Evolutionary conservation across 2,113 vertebrate species (phyloP).

Genomic region (Euleptes europaea): DNA sequence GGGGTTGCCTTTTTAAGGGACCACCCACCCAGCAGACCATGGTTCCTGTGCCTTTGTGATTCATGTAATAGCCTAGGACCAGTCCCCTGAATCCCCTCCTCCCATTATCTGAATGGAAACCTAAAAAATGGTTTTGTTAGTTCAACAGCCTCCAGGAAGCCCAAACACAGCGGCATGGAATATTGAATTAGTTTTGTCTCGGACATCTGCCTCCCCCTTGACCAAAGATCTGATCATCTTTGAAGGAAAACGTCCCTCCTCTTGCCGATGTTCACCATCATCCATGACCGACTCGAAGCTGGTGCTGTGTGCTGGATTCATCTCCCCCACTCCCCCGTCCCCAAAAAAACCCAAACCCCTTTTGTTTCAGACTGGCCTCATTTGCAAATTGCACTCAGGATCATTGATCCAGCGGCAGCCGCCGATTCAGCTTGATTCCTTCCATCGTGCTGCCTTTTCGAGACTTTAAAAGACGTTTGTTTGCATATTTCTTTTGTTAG

Average conservation of each 20-base stretch:
- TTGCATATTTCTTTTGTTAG: conserved; percentile 26
- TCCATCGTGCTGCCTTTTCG: not conserved
- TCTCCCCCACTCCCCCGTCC: fast-evolving
- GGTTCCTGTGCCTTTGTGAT: not conserved
- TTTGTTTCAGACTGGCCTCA: too few relatives aligned
- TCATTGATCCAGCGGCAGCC: not conserved
- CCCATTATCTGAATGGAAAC: not conserved
- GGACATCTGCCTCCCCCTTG: not conserved
- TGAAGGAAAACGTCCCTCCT: not conserved
- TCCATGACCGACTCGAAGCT: not conserved
- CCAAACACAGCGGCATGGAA: not conserved
- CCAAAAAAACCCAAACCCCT: too few relatives aligned
- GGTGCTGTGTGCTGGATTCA: not conserved
- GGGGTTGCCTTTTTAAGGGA: not conserved
- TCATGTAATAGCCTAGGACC: not conserved
- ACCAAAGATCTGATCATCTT: not conserved
- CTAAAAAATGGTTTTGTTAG: not conserved
- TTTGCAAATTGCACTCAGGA: not conserved
- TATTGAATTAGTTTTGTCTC: not conserved
- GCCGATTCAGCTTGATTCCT: not conserved
- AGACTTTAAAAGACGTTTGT: conserved; percentile 20
- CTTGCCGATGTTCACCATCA: not conserved
- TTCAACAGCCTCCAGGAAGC: too few relatives aligned
- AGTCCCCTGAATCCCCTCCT: not conserved
- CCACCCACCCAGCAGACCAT: not conserved